phyloP scores from a whole-genome alignment of 2,113 vertebrate genomes.

The Protomyctophum bolini region DNA sequence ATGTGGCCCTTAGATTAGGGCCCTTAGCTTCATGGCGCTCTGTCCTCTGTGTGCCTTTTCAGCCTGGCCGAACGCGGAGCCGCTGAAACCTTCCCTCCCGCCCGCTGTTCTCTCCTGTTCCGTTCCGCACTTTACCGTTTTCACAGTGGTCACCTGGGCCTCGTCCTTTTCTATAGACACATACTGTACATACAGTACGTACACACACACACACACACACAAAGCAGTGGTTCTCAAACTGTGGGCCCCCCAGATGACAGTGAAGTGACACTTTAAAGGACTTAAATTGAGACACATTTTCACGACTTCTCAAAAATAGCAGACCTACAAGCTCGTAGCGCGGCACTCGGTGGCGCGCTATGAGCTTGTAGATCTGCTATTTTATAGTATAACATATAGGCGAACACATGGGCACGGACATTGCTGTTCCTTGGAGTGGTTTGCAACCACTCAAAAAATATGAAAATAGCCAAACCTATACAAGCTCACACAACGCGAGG shows the following conservation, averaged over 20 bases:
- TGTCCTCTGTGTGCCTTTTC: slow-evolving; percentile 42
- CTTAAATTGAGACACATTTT: too few species aligned
- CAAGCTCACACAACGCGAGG: too few species aligned
- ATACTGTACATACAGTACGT: not conserved
- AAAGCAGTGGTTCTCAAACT: not conserved
- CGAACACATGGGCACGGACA: too few species aligned
- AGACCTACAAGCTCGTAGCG: too few species aligned
- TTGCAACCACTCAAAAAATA: too few species aligned
- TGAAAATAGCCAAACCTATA: too few species aligned
- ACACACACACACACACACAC: slow-evolving; percentile 11
- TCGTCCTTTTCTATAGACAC: not conserved
- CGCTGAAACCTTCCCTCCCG: not conserved
- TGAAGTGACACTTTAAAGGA: not conserved
- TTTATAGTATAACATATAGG: too few species aligned
- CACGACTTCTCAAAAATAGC: too few species aligned
- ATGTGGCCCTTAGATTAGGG: too few species aligned
- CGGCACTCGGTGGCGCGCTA: too few species aligned
- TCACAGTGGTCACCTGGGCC: slow-evolving; percentile 22
- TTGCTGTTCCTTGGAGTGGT: too few species aligned
- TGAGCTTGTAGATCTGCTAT: too few species aligned
- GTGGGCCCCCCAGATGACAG: not conserved
- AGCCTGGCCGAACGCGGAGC: slow-evolving; percentile 17
- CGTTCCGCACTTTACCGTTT: not conserved
- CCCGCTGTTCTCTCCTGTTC: not conserved
- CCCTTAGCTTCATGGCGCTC: not conserved